Evolutionary conservation across 1,140 invertebrate genomes (phyloP), one percentile per base, ranked within the genome.

Genomic region (Diorhabda elongata): DNA sequence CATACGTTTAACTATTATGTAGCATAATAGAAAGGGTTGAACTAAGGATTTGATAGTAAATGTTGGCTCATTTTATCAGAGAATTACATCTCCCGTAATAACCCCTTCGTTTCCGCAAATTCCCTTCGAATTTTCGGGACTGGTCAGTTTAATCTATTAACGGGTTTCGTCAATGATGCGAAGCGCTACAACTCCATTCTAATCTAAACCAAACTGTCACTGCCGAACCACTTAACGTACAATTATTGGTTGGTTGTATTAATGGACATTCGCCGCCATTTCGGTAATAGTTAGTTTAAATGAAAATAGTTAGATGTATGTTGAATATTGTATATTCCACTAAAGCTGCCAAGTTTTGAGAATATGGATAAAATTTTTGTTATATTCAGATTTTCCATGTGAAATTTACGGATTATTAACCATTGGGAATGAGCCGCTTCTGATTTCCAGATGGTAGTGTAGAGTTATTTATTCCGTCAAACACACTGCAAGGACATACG

Each of bases 241-340:
- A 52, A 52, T 52, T 52, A 52, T 52, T n/a, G 47, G 47, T 52
- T n/a, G n/a, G 47, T 52, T n/a, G n/a, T 52, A 52, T 52, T 52
- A 52, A 52, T 52, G 47, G 6, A 52, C 47, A n/a, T 52, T 52
- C 47, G 47, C 47, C 47, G 47, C 47, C 47, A 52, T 52, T 52
- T 52, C n/a, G n/a, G 6, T 26, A 26, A 26, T 52, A 52, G n/a
- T 52, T 52, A 52, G 6, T 3, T 52, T 8, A 8, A n/a, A 52
- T 52, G 47, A n/a, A 6, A 52, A 52, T 52, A 52, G 47, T 52
- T 52, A 26, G 1, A 26, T 26, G 26, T 26, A 26, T 26, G 26
- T 26, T 26, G 26, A 26, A 26, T 26, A 26, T 1, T 26, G 26
- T 26, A 26, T 26, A 6, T 56, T 56, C 52, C 52, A n/a, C 1